A percentile compares a stretch with the other conserved stretches of the same genome.
Conservation (phyloP, 2,797 vertebrate species). For the Pipistrellus pygmaeus region DNA sequence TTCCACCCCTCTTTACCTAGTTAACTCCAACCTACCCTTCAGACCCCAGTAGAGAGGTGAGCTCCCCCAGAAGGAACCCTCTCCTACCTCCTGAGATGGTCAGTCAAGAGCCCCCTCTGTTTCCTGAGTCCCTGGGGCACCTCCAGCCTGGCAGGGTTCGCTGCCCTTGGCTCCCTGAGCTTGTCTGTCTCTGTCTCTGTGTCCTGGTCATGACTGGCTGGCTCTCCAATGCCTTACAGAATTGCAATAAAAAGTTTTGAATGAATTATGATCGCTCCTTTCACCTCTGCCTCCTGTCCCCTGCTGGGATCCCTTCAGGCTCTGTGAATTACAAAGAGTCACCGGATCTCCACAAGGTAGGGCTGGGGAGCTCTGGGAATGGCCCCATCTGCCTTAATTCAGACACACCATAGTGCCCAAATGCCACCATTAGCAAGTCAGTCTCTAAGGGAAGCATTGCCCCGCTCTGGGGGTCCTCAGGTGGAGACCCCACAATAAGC, state of each 20-base stretch:
- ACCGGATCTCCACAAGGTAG: too few relatives aligned
- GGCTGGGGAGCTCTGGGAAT: neutral
- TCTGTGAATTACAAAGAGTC: neutral
- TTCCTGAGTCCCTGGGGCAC: neutral
- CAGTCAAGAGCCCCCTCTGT: neutral
- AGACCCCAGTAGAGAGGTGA: rapidly evolving
- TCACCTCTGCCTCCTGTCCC: neutral
- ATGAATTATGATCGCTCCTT: neutral
- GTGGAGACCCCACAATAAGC: neutral
- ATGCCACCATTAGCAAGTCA: neutral
- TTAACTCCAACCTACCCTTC: neutral
- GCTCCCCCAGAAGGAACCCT: neutral
- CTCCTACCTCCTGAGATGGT: neutral
- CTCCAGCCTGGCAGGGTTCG: neutral
- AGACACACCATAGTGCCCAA: neutral
- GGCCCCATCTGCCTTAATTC: too few relatives aligned
- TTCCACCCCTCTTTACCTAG: neutral
- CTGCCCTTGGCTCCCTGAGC: neutral
- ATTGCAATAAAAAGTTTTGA: neutral
- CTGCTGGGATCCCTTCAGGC: neutral
- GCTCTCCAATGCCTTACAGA: neutral
- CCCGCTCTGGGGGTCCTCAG: neutral
- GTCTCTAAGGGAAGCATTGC: neutral
- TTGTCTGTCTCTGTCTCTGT: neutral
- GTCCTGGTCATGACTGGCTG: neutral